phyloP scores from a whole-genome alignment of 2,888 invertebrate species.

The Taphrorychus bicolor region DNA sequence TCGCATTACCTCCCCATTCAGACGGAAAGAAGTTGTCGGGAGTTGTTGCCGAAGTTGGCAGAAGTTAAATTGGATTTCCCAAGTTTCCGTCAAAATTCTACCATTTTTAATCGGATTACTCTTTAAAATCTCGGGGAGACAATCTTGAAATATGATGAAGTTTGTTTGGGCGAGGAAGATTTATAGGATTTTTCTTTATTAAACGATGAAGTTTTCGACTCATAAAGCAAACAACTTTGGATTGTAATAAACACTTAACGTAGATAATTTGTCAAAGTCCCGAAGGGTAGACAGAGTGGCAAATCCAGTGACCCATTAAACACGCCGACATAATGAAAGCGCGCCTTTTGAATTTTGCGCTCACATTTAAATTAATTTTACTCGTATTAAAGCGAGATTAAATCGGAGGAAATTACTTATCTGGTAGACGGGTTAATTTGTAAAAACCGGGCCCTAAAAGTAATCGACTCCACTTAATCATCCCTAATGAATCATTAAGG shows the following conservation, averaged over 20 bases:
- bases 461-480: slow-evolving; percentile 37
- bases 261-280: not conserved
- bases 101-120: slow-evolving; percentile 24
- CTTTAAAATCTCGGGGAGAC: slow-evolving; percentile 1
- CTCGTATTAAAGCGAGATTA: not conserved
- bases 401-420: slow-evolving; percentile 21
- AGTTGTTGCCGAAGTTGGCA: slow-evolving; percentile 24
- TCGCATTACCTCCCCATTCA: slow-evolving; percentile 29
- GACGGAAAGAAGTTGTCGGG: slow-evolving; percentile 30
- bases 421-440: slow-evolving; percentile 22
- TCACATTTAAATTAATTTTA: not conserved
- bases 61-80: slow-evolving; percentile 36
- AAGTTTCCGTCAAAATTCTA: slow-evolving; percentile 21
- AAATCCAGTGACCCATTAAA: not conserved
- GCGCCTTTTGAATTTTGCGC: not conserved
- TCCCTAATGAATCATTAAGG: slow-evolving; percentile 52
- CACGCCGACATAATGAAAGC: not conserved
- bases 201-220: too few relatives aligned
- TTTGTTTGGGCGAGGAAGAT: not conserved
- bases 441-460: slow-evolving; percentile 23
- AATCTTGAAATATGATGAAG: not conserved
- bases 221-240: not conserved
- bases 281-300: not conserved
- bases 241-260: not conserved
- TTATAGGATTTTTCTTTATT: too few relatives aligned